phyloP scores from a whole-genome alignment of 2,113 vertebrate species.

The Aegotheles bennettii region DNA sequence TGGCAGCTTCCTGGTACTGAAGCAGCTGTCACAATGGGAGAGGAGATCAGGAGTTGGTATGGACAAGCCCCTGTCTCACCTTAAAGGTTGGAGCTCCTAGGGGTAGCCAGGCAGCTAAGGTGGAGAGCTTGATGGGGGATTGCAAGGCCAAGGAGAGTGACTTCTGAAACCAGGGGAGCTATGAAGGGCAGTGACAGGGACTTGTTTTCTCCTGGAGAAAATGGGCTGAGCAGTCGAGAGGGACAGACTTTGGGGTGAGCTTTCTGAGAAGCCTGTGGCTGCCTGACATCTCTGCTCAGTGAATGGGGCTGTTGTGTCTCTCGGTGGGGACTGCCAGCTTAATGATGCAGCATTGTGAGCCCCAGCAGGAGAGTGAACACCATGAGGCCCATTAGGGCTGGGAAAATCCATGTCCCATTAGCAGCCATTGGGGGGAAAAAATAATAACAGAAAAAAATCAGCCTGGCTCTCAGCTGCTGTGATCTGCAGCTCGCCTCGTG shows the following conservation, averaged over 20 bases:
- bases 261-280: not conserved
- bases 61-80: not conserved
- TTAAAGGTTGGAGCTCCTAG: not conserved
- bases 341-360: conserved; percentile 49
- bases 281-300: not conserved
- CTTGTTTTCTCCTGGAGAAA: not conserved
- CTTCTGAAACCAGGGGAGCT: not conserved
- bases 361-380: conserved; percentile 25
- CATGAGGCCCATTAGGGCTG: conserved; percentile 59
- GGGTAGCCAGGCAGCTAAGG: not conserved
- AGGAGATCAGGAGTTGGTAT: not conserved
- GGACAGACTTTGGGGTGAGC: not conserved
- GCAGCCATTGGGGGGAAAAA: conserved; percentile 2
- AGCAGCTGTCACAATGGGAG: not conserved
- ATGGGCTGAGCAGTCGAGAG: not conserved
- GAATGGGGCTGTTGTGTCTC: conserved; percentile 31
- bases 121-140: not conserved
- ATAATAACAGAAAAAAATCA: not conserved
- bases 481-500: not conserved
- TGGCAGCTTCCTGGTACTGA: not conserved
- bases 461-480: not conserved
- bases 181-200: not conserved
- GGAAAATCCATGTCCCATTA: conserved; percentile 56
- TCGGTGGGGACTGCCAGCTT: not conserved
- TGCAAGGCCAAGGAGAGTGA: not conserved